Conservation (phyloP, 1,140 invertebrate species). For the Berghia stephanieae region DNA sequence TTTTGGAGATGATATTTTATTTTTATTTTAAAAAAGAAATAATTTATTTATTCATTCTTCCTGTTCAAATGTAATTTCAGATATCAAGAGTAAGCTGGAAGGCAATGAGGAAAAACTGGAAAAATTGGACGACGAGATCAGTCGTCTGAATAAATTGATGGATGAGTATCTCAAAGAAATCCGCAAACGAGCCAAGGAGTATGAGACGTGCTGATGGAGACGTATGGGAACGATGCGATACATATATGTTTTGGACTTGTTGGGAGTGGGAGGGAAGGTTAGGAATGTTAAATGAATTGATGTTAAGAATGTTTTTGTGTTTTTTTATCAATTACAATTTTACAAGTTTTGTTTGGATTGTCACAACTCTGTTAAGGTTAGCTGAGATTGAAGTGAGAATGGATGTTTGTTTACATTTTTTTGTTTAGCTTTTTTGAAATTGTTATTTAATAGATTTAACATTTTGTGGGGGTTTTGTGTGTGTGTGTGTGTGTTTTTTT, state of each 20-base stretch:
- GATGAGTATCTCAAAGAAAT: conserved; percentile 67
- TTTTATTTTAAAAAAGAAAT: not conserved
- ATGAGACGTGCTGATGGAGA: conserved; percentile 67
- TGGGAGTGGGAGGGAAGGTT: no score
- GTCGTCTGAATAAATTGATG: conserved; percentile 68
- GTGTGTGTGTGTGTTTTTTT: no score
- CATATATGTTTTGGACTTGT: no score
- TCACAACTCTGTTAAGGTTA: no score
- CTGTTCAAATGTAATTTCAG: conserved; percentile 64
- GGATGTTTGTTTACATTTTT: no score
- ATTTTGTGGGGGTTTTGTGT: no score
- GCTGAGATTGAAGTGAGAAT: no score
- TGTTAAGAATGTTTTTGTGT: not conserved
- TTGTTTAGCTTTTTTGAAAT: no score
- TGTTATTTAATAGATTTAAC: no score
- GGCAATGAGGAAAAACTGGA: conserved; percentile 67
- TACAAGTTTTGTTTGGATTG: not conserved
- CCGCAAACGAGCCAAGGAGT: conserved; percentile 66
- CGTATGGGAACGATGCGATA: no score
- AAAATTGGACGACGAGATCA: conserved; percentile 65
- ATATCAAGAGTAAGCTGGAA: conserved; percentile 68
- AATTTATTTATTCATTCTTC: conserved; percentile 9
- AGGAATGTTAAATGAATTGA: no score
- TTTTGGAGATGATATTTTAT: not conserved
- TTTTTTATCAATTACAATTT: not conserved